Evolutionary conservation across 1,140 invertebrate species (phyloP).

Genomic region (Drosophila erecta): DNA sequence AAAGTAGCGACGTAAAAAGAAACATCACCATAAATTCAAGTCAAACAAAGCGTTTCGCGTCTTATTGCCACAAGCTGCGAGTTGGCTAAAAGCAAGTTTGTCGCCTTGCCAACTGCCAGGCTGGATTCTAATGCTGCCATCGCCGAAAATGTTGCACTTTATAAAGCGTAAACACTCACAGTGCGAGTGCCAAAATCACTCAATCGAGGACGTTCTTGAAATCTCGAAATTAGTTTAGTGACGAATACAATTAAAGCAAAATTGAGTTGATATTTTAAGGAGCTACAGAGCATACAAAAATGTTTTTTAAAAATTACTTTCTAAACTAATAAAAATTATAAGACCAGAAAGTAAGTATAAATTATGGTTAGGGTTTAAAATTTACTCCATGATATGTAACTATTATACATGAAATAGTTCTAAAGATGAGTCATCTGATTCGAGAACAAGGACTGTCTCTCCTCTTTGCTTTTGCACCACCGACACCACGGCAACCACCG

Average conservation of each 20-base stretch:
- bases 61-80: conserved; percentile 37
- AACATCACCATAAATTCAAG: conserved; percentile 80
- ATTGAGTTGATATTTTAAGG: too few relatives aligned
- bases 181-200: conserved; percentile 27
- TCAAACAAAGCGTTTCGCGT: conserved; percentile 78
- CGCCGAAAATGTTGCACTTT: conserved; percentile 72
- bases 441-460: conserved; percentile 7
- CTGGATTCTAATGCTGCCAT: conserved; percentile 60
- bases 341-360: too few relatives aligned
- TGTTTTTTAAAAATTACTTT: too few relatives aligned
- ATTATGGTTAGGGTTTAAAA: too few relatives aligned
- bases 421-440: background rate
- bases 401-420: background rate
- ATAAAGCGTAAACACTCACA: conserved; percentile 74
- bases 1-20: conserved; percentile 47
- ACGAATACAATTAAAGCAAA: too few relatives aligned
- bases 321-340: too few relatives aligned
- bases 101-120: conserved; percentile 69
- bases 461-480: conserved; percentile 7
- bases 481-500: background rate
- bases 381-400: too few relatives aligned
- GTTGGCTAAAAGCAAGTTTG: conserved; percentile 74
- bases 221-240: background rate
- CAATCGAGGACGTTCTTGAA: background rate
- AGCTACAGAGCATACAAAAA: background rate